These are phyloP conservation scores for Pissodes strobi DNA, from an alignment of 1,140 invertebrate species.

Conservation along the genomic window DNA sequence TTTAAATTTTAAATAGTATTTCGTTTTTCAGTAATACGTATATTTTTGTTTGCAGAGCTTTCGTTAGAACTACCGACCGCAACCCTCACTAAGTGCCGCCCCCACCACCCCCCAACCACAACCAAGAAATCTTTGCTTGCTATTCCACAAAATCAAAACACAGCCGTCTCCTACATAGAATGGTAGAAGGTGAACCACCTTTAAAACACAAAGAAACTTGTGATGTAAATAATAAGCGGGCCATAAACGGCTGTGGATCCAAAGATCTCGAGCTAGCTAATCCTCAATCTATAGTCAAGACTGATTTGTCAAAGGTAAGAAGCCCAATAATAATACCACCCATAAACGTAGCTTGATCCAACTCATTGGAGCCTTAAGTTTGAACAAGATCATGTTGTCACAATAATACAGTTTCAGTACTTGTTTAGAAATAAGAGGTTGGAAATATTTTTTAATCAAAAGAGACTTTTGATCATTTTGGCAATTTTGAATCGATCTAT, in stretches of 20 bases:
- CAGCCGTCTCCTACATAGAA: constrained; percentile 46
- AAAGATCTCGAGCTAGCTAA: constrained; percentile 67
- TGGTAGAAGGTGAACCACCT: constrained; percentile 53
- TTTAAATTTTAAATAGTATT: too few relatives aligned
- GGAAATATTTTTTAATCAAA: too few relatives aligned
- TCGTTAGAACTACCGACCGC: constrained; percentile 37
- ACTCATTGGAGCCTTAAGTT: too few relatives aligned
- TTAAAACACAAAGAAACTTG: constrained; percentile 58
- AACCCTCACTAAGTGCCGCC: constrained; percentile 43
- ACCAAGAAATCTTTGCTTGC: constrained; percentile 23
- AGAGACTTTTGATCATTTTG: too few relatives aligned
- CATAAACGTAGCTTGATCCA: too few relatives aligned
- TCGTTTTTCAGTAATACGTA: too few relatives aligned
- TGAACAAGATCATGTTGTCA: too few relatives aligned
- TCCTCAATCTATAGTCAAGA: constrained; percentile 19
- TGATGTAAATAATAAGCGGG: constrained; percentile 77
- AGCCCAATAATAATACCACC: not conserved
- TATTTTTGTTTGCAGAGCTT: constrained; percentile 39
- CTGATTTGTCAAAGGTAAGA: constrained; percentile 39
- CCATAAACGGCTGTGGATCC: constrained; percentile 75
- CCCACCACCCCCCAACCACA: constrained; percentile 10
- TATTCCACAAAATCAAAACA: constrained; percentile 26
- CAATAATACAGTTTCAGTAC: too few relatives aligned
- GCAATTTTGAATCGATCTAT: too few relatives aligned
- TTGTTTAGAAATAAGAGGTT: too few relatives aligned